Evolutionary conservation across 2,113 vertebrate species (phyloP), one percentile per base, ranked within the genome.

Genomic region (Cavia aperea): DNA sequence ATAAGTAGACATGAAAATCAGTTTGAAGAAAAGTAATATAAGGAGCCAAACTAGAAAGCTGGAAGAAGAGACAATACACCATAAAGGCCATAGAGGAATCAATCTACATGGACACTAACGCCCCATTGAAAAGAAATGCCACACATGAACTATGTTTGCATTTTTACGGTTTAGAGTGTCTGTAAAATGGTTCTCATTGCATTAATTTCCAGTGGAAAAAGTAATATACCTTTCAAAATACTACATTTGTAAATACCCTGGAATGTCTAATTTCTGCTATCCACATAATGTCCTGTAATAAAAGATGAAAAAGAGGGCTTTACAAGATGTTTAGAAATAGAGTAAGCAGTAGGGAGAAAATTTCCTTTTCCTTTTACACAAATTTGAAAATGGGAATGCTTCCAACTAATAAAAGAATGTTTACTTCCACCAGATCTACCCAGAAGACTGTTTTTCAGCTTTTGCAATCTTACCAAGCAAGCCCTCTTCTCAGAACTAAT

Each of bases 351-450:
- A 81, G 81, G 70, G 91, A 96, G 94, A 97, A 66, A 95, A 96
- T 97, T 97, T 97, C 95, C 95, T 97, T 96, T 95, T 96, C 93
- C 81, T 96, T 96, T 97, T 96, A 97, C 97, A 96, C 86, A 95
- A 94, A 1, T 12, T 36, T 97, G 95, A 94, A 96, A 97, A 65
- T 18, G 0, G 93, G 93, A 97, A 85, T 4, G 78, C 31, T 91
- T 96, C 91, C 96, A 97, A 93, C 95, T 94, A 95, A 92, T 94
- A 96, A 96, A 97, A 92, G 24, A 96, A 95, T 79, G 62, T 96
- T 97, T 95, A 94, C 91, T 66, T 87, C 70, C 73, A 77, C 65
- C 18, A 92, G 93, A 92, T 94, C 92, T 96, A 93, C 87, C 13
- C 90, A 93, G 90, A 93, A 88, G 83, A 93, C 92, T 36, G n/a